Evolutionary conservation across 2,888 invertebrate species (phyloP), one percentile per base, ranked within the genome.

Genomic region (Apomyelois bistriatella): DNA sequence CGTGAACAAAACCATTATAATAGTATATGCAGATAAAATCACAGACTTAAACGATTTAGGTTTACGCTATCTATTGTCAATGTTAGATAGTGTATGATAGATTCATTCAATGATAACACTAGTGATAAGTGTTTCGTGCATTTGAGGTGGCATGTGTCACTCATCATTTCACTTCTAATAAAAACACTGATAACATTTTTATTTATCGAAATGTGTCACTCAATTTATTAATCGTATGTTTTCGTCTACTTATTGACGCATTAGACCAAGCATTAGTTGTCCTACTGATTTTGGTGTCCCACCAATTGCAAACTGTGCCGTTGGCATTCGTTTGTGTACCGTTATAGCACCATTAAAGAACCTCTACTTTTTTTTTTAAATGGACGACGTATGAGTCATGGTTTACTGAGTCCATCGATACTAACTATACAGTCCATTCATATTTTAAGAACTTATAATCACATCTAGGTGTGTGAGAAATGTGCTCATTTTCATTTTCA

Each of bases 301-400:
- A 57, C 55, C 62, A 57, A 53, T 64, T 56, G 64, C 60, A 50
- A 64, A 22, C 5, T 22, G 22, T 22, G 64, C 62, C 64, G 62
- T 57, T 58, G 58, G 65, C 61, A 60, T 69, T 71, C 72, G 76
- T 76, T 76, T 70, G 55, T 61, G 59, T 76, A 77, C 82, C 78
- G 83, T 82, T 85, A 82, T 70, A 61, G 8, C n/a, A 17, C 36
- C 41, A 41, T 51, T 42, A 15, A 15, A 42, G 54, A 65, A 61
- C 72, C 74, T 72, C 61, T 61, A 62, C 63, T 63, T 66, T 67
- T 59, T 64, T 68, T 79, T 67, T 78, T 75, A 72, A n/a, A 72
- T 71, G 62, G 62, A 75, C 83, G 83, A 83, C 80, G 76, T 79
- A 82, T 74, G 61, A 65, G 61, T 61, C 59, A 70, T 66, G 52